phyloP scores from a whole-genome alignment of 2,113 vertebrate species.

The Oreocharis arfaki region DNA sequence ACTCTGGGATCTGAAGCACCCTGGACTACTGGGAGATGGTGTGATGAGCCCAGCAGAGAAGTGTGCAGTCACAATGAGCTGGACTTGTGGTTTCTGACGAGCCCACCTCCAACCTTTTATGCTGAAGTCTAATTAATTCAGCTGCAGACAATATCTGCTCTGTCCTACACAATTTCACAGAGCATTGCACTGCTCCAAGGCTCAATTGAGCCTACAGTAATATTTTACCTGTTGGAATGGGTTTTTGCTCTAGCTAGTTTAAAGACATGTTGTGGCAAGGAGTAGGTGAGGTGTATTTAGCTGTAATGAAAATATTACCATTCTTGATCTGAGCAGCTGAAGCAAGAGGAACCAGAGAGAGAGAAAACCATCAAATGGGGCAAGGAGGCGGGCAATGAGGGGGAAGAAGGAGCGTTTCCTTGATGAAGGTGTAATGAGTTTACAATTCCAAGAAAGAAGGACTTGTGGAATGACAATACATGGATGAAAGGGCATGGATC shows the following conservation, averaged over 20 bases:
- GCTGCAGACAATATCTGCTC: neutral
- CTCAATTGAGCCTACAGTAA: conserved; percentile 2
- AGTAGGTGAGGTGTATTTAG: conserved; percentile 2
- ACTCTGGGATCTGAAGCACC: neutral
- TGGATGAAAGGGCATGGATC: neutral
- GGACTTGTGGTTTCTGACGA: neutral
- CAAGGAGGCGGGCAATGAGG: neutral
- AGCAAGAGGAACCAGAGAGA: neutral
- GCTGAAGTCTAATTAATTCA: neutral
- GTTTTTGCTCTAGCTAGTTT: conserved; percentile 11
- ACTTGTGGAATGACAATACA: neutral
- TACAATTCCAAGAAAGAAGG: neutral
- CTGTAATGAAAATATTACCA: neutral
- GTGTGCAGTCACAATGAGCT: neutral
- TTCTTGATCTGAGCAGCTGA: conserved; percentile 10
- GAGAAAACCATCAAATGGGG: neutral
- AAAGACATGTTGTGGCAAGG: conserved; percentile 32
- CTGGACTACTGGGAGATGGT: neutral
- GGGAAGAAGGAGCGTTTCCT: neutral
- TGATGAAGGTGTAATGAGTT: neutral
- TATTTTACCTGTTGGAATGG: conserved; percentile 31
- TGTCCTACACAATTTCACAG: neutral
- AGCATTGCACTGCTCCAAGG: neutral
- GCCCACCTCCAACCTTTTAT: neutral
- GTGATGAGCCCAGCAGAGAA: neutral